A percentile compares a stretch with the other conserved stretches of the same genome.
Conservation (phyloP, 2,113 vertebrate genomes). For the Enhydra lutris region DNA sequence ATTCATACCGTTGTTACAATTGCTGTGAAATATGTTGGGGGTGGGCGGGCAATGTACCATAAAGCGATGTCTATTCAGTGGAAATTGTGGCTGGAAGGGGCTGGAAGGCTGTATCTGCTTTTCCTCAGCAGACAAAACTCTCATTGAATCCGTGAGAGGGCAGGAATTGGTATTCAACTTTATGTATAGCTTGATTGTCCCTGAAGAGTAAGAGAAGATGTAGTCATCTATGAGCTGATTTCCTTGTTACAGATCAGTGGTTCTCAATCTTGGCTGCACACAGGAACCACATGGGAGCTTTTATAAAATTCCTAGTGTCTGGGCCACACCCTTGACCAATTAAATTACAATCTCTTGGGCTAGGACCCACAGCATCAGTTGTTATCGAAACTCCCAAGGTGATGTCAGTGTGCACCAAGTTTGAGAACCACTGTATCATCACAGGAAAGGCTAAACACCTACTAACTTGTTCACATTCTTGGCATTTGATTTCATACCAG, state of each 20-base stretch:
- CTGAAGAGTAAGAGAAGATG: slow-evolving; percentile 22
- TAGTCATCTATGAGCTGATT: background rate
- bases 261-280: background rate
- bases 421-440: background rate
- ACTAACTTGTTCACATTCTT: background rate
- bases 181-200: background rate
- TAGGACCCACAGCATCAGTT: background rate
- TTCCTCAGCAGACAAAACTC: slow-evolving; percentile 44
- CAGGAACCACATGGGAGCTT: background rate
- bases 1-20: slow-evolving; percentile 73
- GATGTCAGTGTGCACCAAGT: background rate
- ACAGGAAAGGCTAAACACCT: background rate
- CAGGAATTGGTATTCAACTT: background rate
- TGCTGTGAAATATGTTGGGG: slow-evolving; percentile 63
- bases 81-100: slow-evolving; percentile 21
- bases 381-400: background rate
- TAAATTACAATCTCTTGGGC: background rate
- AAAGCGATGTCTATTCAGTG: slow-evolving; percentile 24
- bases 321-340: background rate
- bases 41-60: background rate
- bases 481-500: background rate
- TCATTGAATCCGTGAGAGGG: background rate
- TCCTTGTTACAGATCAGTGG: background rate
- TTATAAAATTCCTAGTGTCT: background rate
- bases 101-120: slow-evolving; percentile 25